Evolutionary conservation across 2,888 invertebrate genomes (phyloP), one percentile per base, ranked within the genome.

Genomic region (Brachyptera risi): DNA sequence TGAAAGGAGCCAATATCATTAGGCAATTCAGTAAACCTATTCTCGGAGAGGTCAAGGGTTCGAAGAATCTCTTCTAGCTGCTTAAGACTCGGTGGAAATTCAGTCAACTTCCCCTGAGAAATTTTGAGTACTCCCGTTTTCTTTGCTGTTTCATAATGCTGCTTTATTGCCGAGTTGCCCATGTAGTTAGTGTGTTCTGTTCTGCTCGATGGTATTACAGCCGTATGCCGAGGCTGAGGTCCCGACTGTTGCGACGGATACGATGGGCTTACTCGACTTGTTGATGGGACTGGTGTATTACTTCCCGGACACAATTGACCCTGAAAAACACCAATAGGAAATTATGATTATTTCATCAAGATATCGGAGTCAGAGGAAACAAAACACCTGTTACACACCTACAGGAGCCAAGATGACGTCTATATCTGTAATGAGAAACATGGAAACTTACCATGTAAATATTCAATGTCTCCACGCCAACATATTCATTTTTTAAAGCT

Each of bases 81-180:
- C 64, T 81, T 79, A 17, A 92, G 74, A 65, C 85, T 85, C 24
- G 77, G 75, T 35, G 90, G 89, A 72, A 90, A 82, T 76, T 89
- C 87, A 68, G 90, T 90, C 58, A 98, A 77, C 70, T 90, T 90
- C 61, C 84, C 83, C 68, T 89, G 84, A 2, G 92, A 89, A 65
- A 98, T 79, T 74, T 95, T 95, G 63, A 97, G 80, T 35, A 95
- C 89, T 15, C 97, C 96, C 19, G 97, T 98, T 79, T 97, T 97
- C 70, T 91, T 87, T 13, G 97, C 96, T 59, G 91, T 96, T 73
- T 96, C 94, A 71, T 93, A 85, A 74, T 97, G 97, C 72, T 90
- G 92, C 73, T 93, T 94, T 58, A 94, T 76, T 64, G 86, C 87
- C 62, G 92, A 86, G 76, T 96, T 96, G 56, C 96, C 96, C 96